Evolutionary conservation across 2,888 invertebrate species (phyloP).

Genomic region (Synanthedon andrenaeformis): DNA sequence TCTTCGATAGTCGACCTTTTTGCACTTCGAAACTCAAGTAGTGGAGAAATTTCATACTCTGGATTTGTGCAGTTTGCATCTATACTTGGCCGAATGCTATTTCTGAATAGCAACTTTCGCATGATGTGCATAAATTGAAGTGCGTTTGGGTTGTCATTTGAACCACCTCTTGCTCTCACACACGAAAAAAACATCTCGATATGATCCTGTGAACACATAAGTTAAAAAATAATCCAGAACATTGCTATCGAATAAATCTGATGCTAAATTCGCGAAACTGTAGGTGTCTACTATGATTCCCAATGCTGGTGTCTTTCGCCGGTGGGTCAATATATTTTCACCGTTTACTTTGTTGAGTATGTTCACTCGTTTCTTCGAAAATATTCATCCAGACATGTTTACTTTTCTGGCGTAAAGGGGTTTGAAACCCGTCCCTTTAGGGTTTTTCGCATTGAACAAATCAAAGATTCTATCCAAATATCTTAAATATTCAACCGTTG

Average conservation of each 20-base stretch:
- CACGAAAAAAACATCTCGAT: no score
- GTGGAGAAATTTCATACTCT: not conserved
- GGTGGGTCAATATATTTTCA: not conserved
- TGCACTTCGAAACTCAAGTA: slow-evolving; percentile 1
- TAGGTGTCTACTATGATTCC: slow-evolving; percentile 1
- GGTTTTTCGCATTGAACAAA: no score
- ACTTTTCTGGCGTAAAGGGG: no score
- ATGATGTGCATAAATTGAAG: slow-evolving; percentile 5
- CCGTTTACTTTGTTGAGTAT: not conserved
- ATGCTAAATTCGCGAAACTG: not conserved
- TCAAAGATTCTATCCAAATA: no score
- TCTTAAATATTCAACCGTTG: no score
- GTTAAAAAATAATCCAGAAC: no score
- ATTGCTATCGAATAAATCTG: no score
- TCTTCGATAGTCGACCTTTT: not conserved
- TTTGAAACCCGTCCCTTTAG: no score
- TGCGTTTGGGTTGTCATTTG: slow-evolving; percentile 6
- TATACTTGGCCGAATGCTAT: not conserved
- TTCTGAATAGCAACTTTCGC: slow-evolving; percentile 2
- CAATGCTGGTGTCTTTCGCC: not conserved
- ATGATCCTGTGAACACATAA: no score
- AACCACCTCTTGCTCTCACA: no score
- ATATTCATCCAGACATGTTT: no score
- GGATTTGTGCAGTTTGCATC: slow-evolving; percentile 2
- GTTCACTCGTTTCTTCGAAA: no score